Conservation (phyloP, 2,888 invertebrate genomes). For the Entomobrya multifasciata region DNA sequence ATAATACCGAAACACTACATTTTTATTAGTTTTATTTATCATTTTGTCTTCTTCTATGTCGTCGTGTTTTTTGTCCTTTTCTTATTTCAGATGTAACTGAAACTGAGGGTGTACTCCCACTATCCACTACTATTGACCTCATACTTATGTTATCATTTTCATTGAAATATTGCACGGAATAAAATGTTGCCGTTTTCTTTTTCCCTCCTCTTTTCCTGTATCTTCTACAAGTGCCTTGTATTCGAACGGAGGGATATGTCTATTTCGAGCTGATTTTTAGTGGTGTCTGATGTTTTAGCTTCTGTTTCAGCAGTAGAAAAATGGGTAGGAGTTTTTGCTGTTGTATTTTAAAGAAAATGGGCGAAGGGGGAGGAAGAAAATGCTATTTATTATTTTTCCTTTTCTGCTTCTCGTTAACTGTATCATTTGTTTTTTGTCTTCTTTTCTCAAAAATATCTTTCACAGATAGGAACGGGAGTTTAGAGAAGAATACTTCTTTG, state of each 20-base stretch:
- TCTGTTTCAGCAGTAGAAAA: constrained; percentile 1
- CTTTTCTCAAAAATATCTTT: neutral
- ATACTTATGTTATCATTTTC: neutral
- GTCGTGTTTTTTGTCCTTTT: neutral
- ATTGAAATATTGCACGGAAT: constrained; percentile 2
- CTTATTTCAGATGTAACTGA: neutral
- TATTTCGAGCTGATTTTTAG: neutral
- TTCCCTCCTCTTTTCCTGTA: neutral
- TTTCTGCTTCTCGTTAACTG: neutral
- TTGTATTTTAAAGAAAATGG: constrained; percentile 10
- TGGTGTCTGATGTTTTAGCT: neutral
- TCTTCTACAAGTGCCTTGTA: neutral
- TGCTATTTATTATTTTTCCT: constrained; percentile 9
- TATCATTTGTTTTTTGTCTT: neutral
- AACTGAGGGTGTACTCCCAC: too few relatives aligned
- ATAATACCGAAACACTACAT: too few relatives aligned
- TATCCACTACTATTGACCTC: constrained; percentile 11
- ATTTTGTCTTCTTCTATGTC: neutral
- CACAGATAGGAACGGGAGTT: too few relatives aligned
- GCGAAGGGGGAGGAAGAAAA: neutral
- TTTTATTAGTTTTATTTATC: constrained; percentile 10
- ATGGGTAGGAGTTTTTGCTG: neutral
- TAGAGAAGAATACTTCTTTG: too few relatives aligned
- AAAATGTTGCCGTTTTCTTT: neutral
- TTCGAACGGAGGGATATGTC: neutral